phyloP scores from a whole-genome alignment of 2,113 vertebrate genomes.

The Rostratula benghalensis region DNA sequence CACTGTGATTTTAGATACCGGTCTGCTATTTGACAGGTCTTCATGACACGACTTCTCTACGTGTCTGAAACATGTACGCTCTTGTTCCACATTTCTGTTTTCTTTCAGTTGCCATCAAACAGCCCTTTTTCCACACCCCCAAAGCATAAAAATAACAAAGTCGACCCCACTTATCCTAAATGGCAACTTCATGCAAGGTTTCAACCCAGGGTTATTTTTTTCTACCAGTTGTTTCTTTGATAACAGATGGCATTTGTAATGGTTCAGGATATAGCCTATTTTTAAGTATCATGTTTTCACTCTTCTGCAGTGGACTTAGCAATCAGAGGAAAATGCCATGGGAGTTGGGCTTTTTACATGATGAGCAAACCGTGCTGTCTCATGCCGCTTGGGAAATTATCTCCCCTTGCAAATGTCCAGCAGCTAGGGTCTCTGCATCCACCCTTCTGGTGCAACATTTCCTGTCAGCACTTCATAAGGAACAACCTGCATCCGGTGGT shows the following conservation, averaged over 20 bases:
- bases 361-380: neutral
- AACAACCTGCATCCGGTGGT: slow-evolving; percentile 41
- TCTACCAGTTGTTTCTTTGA: slow-evolving; percentile 53
- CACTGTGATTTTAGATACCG: neutral
- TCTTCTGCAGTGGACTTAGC: slow-evolving; percentile 52
- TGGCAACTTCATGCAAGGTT: slow-evolving; percentile 60
- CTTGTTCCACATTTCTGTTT: neutral
- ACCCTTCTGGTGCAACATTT: slow-evolving; percentile 35
- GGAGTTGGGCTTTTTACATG: neutral
- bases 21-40: neutral
- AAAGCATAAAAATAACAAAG: slow-evolving; percentile 51
- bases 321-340: slow-evolving; percentile 9
- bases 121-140: slow-evolving; percentile 5
- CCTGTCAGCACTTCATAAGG: slow-evolving; percentile 38
- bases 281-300: slow-evolving; percentile 58
- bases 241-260: slow-evolving; percentile 59
- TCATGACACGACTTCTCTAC: neutral
- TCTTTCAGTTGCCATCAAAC: neutral
- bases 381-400: slow-evolving; percentile 20
- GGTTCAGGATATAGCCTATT: slow-evolving; percentile 55
- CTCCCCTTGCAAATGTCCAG: neutral
- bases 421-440: neutral
- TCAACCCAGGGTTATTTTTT: slow-evolving; percentile 59
- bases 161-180: slow-evolving; percentile 19
- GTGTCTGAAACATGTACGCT: neutral